Evolutionary conservation across 2,797 vertebrate genomes (phyloP).

Genomic region (Echiichthys vipera): DNA sequence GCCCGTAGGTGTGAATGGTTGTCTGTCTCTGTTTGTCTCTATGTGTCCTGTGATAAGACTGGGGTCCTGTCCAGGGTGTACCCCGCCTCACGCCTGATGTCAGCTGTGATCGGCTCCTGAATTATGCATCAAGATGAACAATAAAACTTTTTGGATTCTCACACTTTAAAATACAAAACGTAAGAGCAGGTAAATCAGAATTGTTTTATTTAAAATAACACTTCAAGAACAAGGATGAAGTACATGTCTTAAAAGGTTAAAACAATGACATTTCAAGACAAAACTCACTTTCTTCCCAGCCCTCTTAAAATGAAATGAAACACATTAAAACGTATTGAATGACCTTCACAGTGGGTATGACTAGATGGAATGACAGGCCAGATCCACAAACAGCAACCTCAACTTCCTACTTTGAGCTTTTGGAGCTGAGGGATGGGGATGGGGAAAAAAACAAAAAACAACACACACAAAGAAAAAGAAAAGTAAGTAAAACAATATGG

Average conservation of each 20-base stretch:
- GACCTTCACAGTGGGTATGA: constrained; percentile 44
- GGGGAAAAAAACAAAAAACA: neutral
- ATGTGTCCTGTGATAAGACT: no score
- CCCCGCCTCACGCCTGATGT: no score
- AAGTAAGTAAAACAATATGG: constrained; percentile 35
- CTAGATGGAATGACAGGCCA: constrained; percentile 60
- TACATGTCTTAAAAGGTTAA: constrained; percentile 29
- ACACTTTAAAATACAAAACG: constrained; percentile 1
- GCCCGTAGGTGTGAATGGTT: no score
- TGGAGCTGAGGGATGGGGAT: constrained; percentile 6
- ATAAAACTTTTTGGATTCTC: neutral
- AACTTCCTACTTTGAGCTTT: constrained; percentile 22
- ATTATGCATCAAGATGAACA: neutral
- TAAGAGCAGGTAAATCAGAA: constrained; percentile 33
- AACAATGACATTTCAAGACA: constrained; percentile 35
- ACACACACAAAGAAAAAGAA: constrained; percentile 9
- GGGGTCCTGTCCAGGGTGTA: no score
- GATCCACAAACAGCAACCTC: constrained; percentile 41
- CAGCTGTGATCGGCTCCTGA: no score
- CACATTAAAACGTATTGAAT: constrained; percentile 29
- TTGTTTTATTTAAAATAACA: constrained; percentile 72
- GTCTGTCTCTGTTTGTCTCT: no score
- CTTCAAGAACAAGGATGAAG: constrained; percentile 42
- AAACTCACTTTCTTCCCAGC: neutral
- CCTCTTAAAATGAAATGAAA: constrained; percentile 53